phyloP scores from a whole-genome alignment of 2,797 vertebrate species.

The Sphaeramia orbicularis region DNA sequence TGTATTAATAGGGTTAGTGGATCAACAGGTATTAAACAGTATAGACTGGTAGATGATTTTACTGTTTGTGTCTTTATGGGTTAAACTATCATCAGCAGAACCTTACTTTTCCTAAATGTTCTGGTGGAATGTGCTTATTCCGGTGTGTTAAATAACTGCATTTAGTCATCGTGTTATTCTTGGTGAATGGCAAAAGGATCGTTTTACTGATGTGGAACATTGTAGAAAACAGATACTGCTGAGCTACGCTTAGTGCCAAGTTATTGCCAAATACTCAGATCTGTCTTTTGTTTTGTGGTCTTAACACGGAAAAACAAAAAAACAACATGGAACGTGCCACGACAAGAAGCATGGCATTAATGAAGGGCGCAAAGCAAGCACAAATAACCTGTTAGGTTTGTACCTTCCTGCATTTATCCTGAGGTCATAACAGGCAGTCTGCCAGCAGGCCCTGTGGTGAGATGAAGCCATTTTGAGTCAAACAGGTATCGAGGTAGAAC shows the following conservation, averaged over 20 bases:
- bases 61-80: too few relatives aligned
- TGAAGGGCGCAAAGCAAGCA: slow-evolving; percentile 22
- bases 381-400: slow-evolving; percentile 79
- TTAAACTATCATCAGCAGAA: too few relatives aligned
- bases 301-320: slow-evolving; percentile 52
- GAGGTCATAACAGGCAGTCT: slow-evolving; percentile 30
- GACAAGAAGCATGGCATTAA: slow-evolving; percentile 40
- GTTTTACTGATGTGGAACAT: slow-evolving; percentile 46
- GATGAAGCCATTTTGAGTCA: slow-evolving; percentile 44
- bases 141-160: slow-evolving; percentile 40
- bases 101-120: neutral
- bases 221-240: slow-evolving; percentile 9
- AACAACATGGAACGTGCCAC: slow-evolving; percentile 66
- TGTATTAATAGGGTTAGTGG: too few relatives aligned
- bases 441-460: slow-evolving; percentile 46
- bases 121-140: too few relatives aligned
- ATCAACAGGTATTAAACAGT: too few relatives aligned
- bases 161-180: slow-evolving; percentile 59
- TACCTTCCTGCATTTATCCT: slow-evolving; percentile 35
- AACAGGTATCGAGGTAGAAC: slow-evolving; percentile 24
- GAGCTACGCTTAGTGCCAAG: slow-evolving; percentile 27
- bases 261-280: slow-evolving; percentile 59
- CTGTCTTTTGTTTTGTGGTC: slow-evolving; percentile 39
- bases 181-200: slow-evolving; percentile 31
- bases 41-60: too few relatives aligned